Percentiles rank a stretch among this genome's conserved stretches.
phyloP scores from a whole-genome alignment of 1,140 invertebrate species.

The Hyles vespertilio region DNA sequence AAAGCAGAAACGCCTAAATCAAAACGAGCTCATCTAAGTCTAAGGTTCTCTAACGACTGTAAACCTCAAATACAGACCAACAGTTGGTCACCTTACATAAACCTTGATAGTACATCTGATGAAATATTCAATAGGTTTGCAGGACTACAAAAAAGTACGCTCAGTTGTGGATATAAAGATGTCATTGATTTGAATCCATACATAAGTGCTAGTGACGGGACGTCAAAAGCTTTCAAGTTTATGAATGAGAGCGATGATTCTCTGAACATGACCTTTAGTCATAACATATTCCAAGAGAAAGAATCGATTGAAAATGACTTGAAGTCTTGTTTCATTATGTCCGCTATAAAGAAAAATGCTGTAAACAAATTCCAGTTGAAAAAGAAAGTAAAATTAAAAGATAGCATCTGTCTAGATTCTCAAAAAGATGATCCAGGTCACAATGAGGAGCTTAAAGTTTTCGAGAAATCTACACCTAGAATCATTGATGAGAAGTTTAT shows the following conservation, averaged over 20 bases:
- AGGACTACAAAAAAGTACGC: background rate
- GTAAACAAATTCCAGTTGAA: constrained; percentile 14
- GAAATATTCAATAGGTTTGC: constrained; percentile 19
- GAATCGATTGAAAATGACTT: constrained; percentile 13
- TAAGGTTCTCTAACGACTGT: constrained; percentile 30
- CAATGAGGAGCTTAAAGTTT: constrained; percentile 8
- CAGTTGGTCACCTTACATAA: constrained; percentile 6
- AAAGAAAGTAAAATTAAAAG: constrained; percentile 22
- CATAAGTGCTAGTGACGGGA: constrained; percentile 39
- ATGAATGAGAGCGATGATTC: constrained; percentile 28
- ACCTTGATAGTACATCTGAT: constrained; percentile 10
- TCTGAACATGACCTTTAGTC: constrained; percentile 26
- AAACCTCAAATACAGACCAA: constrained; percentile 8
- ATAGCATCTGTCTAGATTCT: constrained; percentile 10
- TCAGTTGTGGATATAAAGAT: constrained; percentile 10
- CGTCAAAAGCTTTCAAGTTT: constrained; percentile 32
- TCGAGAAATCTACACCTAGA: constrained; percentile 24
- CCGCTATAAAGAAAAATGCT: constrained; percentile 29
- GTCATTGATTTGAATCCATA: constrained; percentile 37
- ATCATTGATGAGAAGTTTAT: constrained; percentile 54
- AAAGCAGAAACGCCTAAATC: constrained; percentile 24
- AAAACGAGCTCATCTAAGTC: constrained; percentile 22
- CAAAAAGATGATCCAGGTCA: constrained; percentile 1
- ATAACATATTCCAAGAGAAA: background rate
- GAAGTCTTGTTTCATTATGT: constrained; percentile 42